Base-by-base conservation (phyloP, 2,888 invertebrate species). In the Troides oblongomaculatus region DNA sequence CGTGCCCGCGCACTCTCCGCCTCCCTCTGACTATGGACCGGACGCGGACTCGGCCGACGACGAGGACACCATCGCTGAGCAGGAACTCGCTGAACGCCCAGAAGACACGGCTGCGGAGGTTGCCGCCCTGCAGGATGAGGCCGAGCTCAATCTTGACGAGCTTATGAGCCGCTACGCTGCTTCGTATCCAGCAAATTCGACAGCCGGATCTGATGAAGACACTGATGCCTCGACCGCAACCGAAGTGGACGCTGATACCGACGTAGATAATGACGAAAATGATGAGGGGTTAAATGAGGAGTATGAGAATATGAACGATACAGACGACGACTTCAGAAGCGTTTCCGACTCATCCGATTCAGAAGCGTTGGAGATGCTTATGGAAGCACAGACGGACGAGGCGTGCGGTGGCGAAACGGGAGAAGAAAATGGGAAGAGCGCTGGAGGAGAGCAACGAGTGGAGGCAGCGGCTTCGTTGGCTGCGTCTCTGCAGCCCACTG, bases 401-500 rank as follows among this genome's bases (percentile, higher is more conserved):
- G 65, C 8, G 65, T 68, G 53, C 62, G 73, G 36, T 80, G 78
- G 73, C 77, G 75, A 77, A 74, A 74, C 78, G 75, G 79, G 76
- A 75, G 66, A 7, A 62, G 71, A 25, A 62, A 72, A 64, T 79
- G 74, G 74, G 74, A 72, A 71, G 71, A 73, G 68, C 68, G 79
- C 68, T 71, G 78, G 80, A 87, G 90, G 88, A 81, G 94, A 95
- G 84, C 94, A 94, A 83, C 95, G 97, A 89, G 96, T 98, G 82
- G 97, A 97, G 86, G 97, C 98, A 90, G 98, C 98, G 66, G 98
- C 99, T 63, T 97, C 97, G 68, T 94, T 98, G 78, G 99, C 99
- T 62, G 97, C 98, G 86, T 97, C 98, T 88, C 96, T 99, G 84
- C 99, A 99, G 89, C 99, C 99, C 3, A 99, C 98, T 85, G 99